Conservation (phyloP, 1,140 invertebrate genomes). For the Arctopsyche grandis region DNA sequence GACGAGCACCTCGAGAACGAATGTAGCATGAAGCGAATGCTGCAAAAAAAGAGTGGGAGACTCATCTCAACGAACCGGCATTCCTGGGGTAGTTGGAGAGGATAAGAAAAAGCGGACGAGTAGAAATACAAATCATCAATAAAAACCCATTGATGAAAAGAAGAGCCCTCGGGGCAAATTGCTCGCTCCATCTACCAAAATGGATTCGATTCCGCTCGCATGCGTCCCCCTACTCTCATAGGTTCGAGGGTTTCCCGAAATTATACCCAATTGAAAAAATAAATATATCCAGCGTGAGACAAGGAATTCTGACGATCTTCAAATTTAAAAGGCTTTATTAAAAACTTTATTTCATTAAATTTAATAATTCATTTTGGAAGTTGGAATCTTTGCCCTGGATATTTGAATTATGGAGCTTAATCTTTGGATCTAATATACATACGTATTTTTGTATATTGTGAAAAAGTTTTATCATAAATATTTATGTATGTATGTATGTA, state of each 20-base stretch:
- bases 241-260: not conserved
- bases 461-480: too few species aligned
- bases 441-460: too few species aligned
- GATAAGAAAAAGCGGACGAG: slow-evolving; percentile 34
- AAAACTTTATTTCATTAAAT: too few species aligned
- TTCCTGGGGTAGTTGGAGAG: not conserved
- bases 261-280: not conserved
- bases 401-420: too few species aligned
- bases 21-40: slow-evolving; percentile 24
- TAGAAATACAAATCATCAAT: slow-evolving; percentile 52
- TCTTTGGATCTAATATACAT: too few species aligned
- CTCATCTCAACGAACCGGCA: too few species aligned
- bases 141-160: slow-evolving; percentile 52
- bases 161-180: slow-evolving; percentile 48
- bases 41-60: not conserved
- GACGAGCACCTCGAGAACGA: slow-evolving; percentile 23
- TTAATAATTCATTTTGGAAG: too few species aligned
- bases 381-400: too few species aligned
- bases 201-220: slow-evolving; percentile 42
- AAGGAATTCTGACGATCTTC: too few species aligned
- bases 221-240: not conserved
- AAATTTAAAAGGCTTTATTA: too few species aligned
- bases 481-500: not conserved
- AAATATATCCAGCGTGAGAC: too few species aligned
- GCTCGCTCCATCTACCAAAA: slow-evolving; percentile 49